These are phyloP conservation scores for Tauraco erythrolophus DNA, from an alignment of 2,113 vertebrate species.

Conservation along the genomic window DNA sequence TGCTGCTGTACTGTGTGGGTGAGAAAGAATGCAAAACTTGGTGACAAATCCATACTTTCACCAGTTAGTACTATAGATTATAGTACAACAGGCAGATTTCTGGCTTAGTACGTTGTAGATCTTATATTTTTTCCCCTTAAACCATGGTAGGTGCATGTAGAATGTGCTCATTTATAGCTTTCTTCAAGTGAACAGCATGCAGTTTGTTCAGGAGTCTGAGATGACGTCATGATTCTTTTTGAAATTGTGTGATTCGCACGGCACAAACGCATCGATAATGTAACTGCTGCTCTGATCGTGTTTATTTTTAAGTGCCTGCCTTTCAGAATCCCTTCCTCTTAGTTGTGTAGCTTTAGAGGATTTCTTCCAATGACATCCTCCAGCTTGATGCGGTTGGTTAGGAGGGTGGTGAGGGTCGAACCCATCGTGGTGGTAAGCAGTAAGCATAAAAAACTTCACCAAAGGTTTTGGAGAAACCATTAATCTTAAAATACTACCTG, in stretches of 20 bases:
- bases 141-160: neutral
- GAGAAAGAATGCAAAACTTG: neutral
- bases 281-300: neutral
- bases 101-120: neutral
- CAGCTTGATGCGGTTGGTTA: neutral
- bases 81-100: neutral
- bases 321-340: neutral
- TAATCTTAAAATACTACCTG: neutral
- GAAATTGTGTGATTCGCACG: neutral
- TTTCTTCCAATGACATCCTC: neutral
- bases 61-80: neutral
- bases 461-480: neutral
- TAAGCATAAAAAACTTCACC: neutral
- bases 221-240: neutral
- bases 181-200: neutral
- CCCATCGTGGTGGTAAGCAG: neutral
- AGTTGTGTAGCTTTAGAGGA: neutral
- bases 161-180: neutral
- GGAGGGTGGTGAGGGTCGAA: neutral
- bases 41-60: neutral
- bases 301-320: neutral
- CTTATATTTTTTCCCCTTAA: neutral
- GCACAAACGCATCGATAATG: neutral
- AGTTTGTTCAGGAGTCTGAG: neutral
- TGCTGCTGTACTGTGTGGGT: neutral